Evolutionary conservation across 2,797 vertebrate genomes (phyloP), one percentile per base, ranked within the genome.

Genomic region (Hybognathus amarus): DNA sequence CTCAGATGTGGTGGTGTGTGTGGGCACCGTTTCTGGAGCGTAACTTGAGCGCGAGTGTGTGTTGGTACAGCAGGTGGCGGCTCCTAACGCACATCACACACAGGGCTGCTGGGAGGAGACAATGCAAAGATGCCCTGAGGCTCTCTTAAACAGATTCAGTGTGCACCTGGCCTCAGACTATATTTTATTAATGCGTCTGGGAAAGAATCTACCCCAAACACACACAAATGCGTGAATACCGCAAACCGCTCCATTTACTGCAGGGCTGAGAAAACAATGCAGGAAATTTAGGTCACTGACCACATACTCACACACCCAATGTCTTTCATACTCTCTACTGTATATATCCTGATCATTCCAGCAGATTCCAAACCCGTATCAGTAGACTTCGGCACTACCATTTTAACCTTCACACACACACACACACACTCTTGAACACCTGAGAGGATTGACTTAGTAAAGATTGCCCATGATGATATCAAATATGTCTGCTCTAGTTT

Each of bases 101-200:
- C 76, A 54, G 73, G 38, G 64, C 27, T 73, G 79, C 71, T 59
- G 83, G 84, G 84, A 81, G 85, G 64, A 88, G 85, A 83, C 75
- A 70, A 74, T 80, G 86, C 77, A 83, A 85, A 86, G 85, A 85
- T 86, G 85, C 87, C 89, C 86, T 75, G 64, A 86, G 88, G 87
- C 87, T 86, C 86, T 89, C 84, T 85, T 89, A 88, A 89, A 86
- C 83, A 85, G 88, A 88, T 87, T 89, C 85, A 86, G 69, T 76
- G 84, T 86, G 87, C 87, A 89, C 90, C 87, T 89, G 88, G 89
- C 86, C 85, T 80, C 77, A 64, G 33, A 89, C 71, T 83, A 87
- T 90, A 87, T 91, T 91, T 89, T 89, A 89, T 91, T 91, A 88
- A 90, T 89, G 87, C 47, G 85, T 82, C 84, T 86, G 86, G 80